These are phyloP conservation scores for Porites australiensis DNA, from an alignment of 64 coral and sea anemone genomes.

Conservation along the genomic window DNA sequence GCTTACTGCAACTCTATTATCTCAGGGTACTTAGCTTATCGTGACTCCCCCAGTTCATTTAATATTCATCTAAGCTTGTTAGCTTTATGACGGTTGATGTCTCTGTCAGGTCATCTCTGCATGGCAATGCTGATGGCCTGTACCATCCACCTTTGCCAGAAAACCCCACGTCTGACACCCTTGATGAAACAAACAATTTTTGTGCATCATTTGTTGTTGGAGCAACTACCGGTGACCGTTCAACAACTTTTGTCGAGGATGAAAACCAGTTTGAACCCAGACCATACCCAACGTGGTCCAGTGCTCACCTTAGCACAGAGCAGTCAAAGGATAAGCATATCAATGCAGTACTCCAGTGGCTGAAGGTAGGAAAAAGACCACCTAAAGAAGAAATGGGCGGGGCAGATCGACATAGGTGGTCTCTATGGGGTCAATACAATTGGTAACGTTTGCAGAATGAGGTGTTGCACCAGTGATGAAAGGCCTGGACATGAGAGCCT, in stretches of 20 bases:
- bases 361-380: no score
- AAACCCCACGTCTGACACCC: neutral
- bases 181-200: neutral
- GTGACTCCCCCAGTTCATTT: no score
- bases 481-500: no score
- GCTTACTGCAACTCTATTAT: no score
- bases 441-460: no score
- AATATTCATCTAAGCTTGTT: no score
- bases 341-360: neutral
- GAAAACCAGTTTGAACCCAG: neutral
- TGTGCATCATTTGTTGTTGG: neutral
- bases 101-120: constrained; percentile 9
- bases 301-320: neutral
- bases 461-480: no score
- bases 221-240: neutral
- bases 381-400: no score
- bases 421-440: no score
- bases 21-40: no score
- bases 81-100: no score
- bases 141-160: constrained; percentile 42
- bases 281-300: neutral
- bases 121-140: constrained; percentile 62
- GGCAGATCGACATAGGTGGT: no score
- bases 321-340: neutral
- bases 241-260: neutral